These are phyloP conservation scores for Hyphantria cunea DNA, from an alignment of 1,140 invertebrate genomes.

Conservation along the genomic window DNA sequence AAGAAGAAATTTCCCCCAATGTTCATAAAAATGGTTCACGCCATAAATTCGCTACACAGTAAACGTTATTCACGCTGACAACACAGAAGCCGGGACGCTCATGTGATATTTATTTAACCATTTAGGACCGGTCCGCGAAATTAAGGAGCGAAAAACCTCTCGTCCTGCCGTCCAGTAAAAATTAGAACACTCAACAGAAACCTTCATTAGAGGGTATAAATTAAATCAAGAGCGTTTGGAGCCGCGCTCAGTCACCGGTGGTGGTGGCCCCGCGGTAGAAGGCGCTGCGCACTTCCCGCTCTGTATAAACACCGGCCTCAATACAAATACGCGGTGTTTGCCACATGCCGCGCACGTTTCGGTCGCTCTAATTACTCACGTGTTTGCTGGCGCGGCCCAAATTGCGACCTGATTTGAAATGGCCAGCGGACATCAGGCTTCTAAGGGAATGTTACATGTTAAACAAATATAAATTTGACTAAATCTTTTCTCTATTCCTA, in stretches of 20 bases:
- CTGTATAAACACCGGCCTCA: not conserved
- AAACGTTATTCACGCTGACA: constrained; percentile 1
- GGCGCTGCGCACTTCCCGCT: not conserved
- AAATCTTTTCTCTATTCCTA: too few species aligned
- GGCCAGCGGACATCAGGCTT: too few species aligned
- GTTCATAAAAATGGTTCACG: not conserved
- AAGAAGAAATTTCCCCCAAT: not conserved
- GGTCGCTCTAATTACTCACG: constrained; percentile 36
- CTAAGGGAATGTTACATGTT: too few species aligned
- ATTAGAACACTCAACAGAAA: not conserved
- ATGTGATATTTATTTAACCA: not conserved
- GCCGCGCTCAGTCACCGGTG: too few species aligned
- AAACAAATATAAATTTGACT: too few species aligned
- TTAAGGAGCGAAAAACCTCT: not conserved
- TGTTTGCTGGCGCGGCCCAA: constrained; percentile 15
- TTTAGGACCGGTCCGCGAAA: not conserved
- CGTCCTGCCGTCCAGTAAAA: not conserved
- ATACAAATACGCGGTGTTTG: constrained; percentile 3
- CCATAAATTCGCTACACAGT: not conserved
- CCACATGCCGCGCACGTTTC: constrained; percentile 24
- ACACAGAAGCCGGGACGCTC: not conserved
- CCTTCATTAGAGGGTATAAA: constrained; percentile 21
- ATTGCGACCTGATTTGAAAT: not conserved
- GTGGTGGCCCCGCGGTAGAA: not conserved
- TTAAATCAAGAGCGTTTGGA: constrained; percentile 11